Percentiles rank a stretch among this genome's conserved stretches.
Conservation (phyloP, 2,888 invertebrate genomes). For the Idaea dimidiata region DNA sequence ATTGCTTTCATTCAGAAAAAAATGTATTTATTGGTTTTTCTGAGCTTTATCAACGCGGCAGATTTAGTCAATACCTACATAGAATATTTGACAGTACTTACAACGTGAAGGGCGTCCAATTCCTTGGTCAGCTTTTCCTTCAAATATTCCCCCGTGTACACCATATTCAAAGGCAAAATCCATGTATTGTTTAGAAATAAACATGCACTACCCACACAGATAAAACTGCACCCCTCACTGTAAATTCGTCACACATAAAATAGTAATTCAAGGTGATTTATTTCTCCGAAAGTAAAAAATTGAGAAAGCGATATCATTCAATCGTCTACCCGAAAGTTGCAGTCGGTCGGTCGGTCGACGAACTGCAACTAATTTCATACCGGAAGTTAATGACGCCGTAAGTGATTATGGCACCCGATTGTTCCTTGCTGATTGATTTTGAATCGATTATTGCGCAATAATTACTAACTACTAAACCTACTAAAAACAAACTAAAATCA, state of each 20-base stretch:
- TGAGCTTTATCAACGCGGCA: conserved; percentile 49
- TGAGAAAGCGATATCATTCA: conserved; percentile 51
- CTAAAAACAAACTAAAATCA: too few relatives aligned
- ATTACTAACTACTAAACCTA: too few relatives aligned
- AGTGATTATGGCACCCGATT: neutral
- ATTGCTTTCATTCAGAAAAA: conserved; percentile 45
- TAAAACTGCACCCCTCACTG: conserved; percentile 44
- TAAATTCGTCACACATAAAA: conserved; percentile 47
- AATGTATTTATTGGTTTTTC: conserved; percentile 14
- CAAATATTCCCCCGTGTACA: conserved; percentile 83
- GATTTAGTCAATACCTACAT: conserved; percentile 37
- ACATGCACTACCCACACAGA: conserved; percentile 52
- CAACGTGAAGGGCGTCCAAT: conserved; percentile 85
- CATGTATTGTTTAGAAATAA: conserved; percentile 48
- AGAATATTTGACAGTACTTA: conserved; percentile 80
- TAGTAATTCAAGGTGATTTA: conserved; percentile 44
- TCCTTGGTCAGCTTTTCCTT: conserved; percentile 84
- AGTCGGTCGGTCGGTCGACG: conserved; percentile 38
- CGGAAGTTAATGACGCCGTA: conserved; percentile 25
- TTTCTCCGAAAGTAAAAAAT: conserved; percentile 68
- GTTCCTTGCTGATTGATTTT: neutral
- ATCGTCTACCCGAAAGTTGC: conserved; percentile 56
- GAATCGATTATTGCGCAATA: neutral
- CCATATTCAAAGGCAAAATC: conserved; percentile 77
- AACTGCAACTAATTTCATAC: conserved; percentile 63